phyloP scores from a whole-genome alignment of 2,797 vertebrate genomes.

The Premnoplex brunnescens region DNA sequence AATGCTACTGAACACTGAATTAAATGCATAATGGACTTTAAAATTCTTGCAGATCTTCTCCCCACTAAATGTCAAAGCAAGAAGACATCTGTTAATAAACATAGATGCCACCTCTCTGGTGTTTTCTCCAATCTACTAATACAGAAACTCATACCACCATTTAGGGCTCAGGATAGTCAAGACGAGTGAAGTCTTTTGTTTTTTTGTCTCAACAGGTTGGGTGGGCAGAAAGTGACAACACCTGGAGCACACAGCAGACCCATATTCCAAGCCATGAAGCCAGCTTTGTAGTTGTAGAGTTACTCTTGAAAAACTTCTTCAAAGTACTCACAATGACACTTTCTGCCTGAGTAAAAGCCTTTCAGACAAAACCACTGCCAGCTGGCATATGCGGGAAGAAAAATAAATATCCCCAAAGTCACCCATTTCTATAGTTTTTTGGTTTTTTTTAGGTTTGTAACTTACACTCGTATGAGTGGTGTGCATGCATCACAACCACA shows the following conservation, averaged over 20 bases:
- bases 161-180: not conserved
- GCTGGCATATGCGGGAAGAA: not conserved
- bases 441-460: not conserved
- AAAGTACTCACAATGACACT: not conserved
- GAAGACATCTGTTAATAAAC: slow-evolving; percentile 40
- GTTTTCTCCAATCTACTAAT: not conserved
- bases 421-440: not conserved
- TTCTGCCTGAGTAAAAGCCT: not conserved
- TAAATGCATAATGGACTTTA: slow-evolving; percentile 41
- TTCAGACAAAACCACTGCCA: not conserved
- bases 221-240: not conserved
- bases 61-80: slow-evolving; percentile 28
- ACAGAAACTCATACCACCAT: not conserved
- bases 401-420: not conserved
- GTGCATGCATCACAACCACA: not conserved
- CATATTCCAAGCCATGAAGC: not conserved
- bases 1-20: not conserved
- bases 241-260: not conserved
- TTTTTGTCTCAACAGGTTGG: not conserved
- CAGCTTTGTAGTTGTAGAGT: not conserved
- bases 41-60: slow-evolving; percentile 30
- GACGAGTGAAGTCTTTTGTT: not conserved
- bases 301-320: not conserved
- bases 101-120: not conserved
- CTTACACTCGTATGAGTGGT: not conserved